Evolutionary conservation across 53 echinoderm and acorn worm species (phyloP), one percentile per base, ranked within the genome.

Genomic region (Echinometra lucunter): DNA sequence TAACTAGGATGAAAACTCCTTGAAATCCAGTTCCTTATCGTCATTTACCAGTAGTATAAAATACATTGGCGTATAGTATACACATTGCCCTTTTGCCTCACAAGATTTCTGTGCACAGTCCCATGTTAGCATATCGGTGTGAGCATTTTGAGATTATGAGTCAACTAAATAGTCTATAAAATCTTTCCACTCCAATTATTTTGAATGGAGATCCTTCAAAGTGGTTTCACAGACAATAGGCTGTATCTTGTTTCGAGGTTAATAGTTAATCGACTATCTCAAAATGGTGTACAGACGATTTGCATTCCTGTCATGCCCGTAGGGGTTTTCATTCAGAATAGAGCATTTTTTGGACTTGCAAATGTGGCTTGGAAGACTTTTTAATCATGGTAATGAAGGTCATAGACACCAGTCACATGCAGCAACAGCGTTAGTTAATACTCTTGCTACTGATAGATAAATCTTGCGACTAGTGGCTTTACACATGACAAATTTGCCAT

Each of bases 181-280:
- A 91, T 45, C 72, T 70, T 91, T 91, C 72, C 91, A 91, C 72
- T 45, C 91, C 91, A 69, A 45, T 91, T 91, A 69, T 28, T 91
- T 69, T 91, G 66, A 91, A 91, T 70, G 60, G 72, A 60, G 13
- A 91, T 63, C 2, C 21, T 45, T 10, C 30, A 45, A 69, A 91
- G 91, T 66, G 91, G 91, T 66, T 69, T 44, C 69, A 45, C 89
- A 58, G 63, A 60, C 58, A 89, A 89, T 40, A 60, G 89, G 18
- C 57, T 35, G 60, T 57, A 60, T 89, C 60, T 38, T 89, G 40
- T 89, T n/a, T 58, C 38, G 89, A 34, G 89, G 89, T 89, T 89
- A 60, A 89, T 89, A 38, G 89, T 12, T 89, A 89, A 89, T 60
- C 19, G 89, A 60, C 85, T 47, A 85, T 49, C 30, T 35, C 32